Evolutionary conservation across 1,140 invertebrate genomes (phyloP), one percentile per base, ranked within the genome.

Genomic region (Pararge aegeria): DNA sequence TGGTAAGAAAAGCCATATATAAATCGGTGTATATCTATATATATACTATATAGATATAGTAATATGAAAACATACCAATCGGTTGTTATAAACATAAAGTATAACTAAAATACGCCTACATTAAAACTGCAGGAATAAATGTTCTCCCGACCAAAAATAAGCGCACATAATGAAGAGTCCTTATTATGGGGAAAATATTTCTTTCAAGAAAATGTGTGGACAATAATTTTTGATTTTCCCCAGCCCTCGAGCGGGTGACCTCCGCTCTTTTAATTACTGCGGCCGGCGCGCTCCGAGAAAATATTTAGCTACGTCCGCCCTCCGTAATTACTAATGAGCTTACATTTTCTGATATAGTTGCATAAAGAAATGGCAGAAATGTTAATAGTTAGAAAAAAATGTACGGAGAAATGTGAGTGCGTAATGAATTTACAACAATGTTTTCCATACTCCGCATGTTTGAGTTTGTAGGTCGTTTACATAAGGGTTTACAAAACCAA

Each of bases 251-350:
- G 66, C 55, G 37, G 52, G 44, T 61, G 69, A 69, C 68, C 71
- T 78, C 76, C 75, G 75, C 78, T 77, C 79, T 83, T 84, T 84
- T 86, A 86, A 86, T 84, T 84, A 83, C 78, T 78, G 73, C 74
- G 67, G 69, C 68, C 63, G 72, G 66, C 66, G 69, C 59, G 78
- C 61, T 70, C 74, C 73, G 77, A 80, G 79, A 79, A 84, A 83
- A 83, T 86, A 83, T 83, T 86, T 86, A 83, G 77, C 71, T 70
- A 71, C 80, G 81, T 83, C 83, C 78, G 71, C 67, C 54, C 59
- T 73, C 74, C 66, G 68, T 80, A 83, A 87, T 87, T 83, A 87
- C 83, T 84, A 83, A 87, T 84, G 80, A 83, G 75, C 80, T 81
- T 81, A 77, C 71, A 78, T 69, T 70, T 72, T 68, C 64, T 69